Base-by-base conservation (phyloP, 2,113 vertebrate species). In the Clupea harengus region DNA sequence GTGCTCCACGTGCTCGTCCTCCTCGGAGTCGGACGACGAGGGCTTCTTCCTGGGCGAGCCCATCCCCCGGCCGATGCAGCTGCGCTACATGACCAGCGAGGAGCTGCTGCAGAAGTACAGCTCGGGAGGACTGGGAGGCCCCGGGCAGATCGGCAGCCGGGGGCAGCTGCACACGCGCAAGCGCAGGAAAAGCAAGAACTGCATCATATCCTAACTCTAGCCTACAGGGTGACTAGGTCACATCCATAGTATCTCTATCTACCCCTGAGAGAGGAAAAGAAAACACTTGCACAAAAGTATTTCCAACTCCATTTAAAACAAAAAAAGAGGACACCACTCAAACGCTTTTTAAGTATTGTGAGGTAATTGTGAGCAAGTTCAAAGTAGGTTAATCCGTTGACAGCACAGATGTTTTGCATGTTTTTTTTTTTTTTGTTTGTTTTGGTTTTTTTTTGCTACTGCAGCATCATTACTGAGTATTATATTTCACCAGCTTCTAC, bases 131-230 rank as follows among this genome's bases (percentile, higher is more conserved):
- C 89, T 93, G 45, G 96, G 95, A 81, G 96, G 96, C 87, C 93
- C 97, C 54, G 96, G 95, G 92, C 96, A 95, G 0, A 82, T 96
- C 83, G 92, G 95, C 0, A 93, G 95, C 89, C 89, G 96, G 45
- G 97, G 96, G 92, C 97, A 98, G 93, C 89, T 99, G 88, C 97
- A 98, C 91, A 96, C 96, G 86, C 95, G 97, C 91, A 99, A 98
- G 91, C 97, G 97, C 89, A 95, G 98, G 86, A 99, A 99, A 95
- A 99, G 97, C 96, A 99, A 99, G 94, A 99, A 99, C 95, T 99
- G 98, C 89, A 97, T 97, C 64, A 98, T 99, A 89, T 99, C 98
- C 10, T 99, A 97, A 96, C 91, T 82, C 82, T 6, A 84, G 81
- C 87, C 57, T n/a, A 64, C 82, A 84, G 80, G 54, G 25, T 22